Base-by-base conservation (phyloP, 2,888 invertebrate species). In the Eulithis prunata region DNA sequence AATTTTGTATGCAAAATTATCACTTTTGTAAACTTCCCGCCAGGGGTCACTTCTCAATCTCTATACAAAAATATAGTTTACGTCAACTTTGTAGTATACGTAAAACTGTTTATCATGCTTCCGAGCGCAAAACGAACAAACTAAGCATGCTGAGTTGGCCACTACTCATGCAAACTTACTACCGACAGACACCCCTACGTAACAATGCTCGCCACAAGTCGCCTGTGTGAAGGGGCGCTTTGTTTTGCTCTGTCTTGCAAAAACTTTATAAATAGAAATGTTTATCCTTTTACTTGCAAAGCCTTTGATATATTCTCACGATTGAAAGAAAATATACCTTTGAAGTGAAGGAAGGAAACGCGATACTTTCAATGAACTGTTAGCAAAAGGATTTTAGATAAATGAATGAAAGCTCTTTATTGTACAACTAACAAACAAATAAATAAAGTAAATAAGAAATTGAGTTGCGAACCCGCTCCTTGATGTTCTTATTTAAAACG, bases 201-300 rank as follows among this genome's bases (percentile, higher is more conserved):
- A 57, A 60, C 65, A 65, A 65, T 53, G 47, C 38, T 53, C 11
- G 13, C 57, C 62, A 56, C 61, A 64, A 64, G 45, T 46, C 51
- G 54, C 46, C 54, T 59, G 64, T 61, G 61, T 69, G 47, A 45
- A 69, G 67, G 28, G 53, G 56, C 14, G 62, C 68, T 66, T 66
- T 69, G 66, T 71, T 65, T 58, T 21, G 54, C 46, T 12, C 13
- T 47, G 54, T 54, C 64, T 66, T 51, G 63, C 49, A 49, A 66
- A 64, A 62, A 46, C 49, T 62, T 70, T 68, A 68, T 61, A 71
- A 63, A 71, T 69, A 71, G 67, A 68, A 49, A 51, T 60, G 4
- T 47, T 65, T 60, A 46, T 53, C 41, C 32, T 57, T 41, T 52
- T 53, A 54, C 14, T 14, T 1, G 41, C n/a, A 45, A 56, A 47